phyloP scores from a whole-genome alignment of 2,797 vertebrate species.

The Lithobates pipiens region DNA sequence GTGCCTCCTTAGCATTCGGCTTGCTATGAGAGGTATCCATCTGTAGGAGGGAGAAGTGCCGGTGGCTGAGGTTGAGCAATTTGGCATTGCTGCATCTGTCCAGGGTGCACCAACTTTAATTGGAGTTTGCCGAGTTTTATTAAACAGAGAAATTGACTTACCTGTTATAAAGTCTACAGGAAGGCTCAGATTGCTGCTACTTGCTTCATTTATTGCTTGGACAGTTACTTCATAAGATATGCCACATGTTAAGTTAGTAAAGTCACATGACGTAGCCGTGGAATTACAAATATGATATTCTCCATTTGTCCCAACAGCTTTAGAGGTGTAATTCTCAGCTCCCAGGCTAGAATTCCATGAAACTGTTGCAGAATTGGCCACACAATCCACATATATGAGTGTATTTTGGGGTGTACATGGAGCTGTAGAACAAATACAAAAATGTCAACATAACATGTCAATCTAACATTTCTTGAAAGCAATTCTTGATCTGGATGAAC shows the following conservation, averaged over 20 bases:
- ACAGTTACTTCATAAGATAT: slow-evolving; percentile 74
- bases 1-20: too few species aligned
- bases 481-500: too few species aligned
- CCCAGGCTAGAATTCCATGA: slow-evolving; percentile 72
- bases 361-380: slow-evolving; percentile 75
- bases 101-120: too few species aligned
- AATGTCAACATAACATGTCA: too few species aligned
- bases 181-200: slow-evolving; percentile 65
- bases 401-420: slow-evolving; percentile 77
- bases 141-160: neutral
- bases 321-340: slow-evolving; percentile 70
- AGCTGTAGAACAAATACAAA: slow-evolving; percentile 66
- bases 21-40: too few species aligned
- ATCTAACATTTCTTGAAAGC: too few species aligned
- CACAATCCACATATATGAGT: slow-evolving; percentile 73
- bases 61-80: too few species aligned
- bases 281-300: slow-evolving; percentile 68
- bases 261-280: slow-evolving; percentile 67
- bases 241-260: slow-evolving; percentile 75
- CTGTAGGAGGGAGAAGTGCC: too few species aligned
- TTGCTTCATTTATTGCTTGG: slow-evolving; percentile 68
- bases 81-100: too few species aligned
- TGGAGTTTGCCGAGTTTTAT: too few species aligned
- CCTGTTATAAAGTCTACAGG: slow-evolving; percentile 13
- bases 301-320: slow-evolving; percentile 65